Evolutionary conservation across 2,797 vertebrate species (phyloP).

Genomic region (Myripristis jacobus): DNA sequence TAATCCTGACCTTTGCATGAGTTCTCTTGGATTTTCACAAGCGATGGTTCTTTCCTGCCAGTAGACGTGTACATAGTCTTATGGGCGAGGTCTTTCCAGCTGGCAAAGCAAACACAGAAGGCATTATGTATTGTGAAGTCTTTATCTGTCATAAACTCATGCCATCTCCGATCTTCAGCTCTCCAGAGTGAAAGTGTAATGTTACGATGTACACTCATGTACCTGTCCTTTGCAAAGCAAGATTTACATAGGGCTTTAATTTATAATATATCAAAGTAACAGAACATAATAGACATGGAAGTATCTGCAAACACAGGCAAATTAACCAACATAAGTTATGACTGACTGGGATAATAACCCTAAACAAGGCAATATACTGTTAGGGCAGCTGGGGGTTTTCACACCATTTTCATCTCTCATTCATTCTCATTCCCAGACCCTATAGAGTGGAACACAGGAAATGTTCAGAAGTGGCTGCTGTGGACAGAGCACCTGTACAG

Average conservation of each 20-base stretch:
- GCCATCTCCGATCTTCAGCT: constrained; percentile 52
- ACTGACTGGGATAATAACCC: background rate
- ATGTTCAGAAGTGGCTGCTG: constrained; percentile 98
- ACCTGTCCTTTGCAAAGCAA: constrained; percentile 26
- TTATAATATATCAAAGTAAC: background rate
- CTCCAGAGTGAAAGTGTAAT: constrained; percentile 35
- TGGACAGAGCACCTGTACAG: constrained; percentile 98
- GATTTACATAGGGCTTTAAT: constrained; percentile 25
- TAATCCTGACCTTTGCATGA: constrained; percentile 81
- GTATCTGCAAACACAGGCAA: background rate
- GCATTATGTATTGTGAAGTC: constrained; percentile 48
- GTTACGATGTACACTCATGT: constrained; percentile 8
- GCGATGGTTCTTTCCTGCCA: constrained; percentile 66
- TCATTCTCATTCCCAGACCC: constrained; percentile 83
- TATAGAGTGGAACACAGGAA: constrained; percentile 90
- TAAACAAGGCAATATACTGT: background rate
- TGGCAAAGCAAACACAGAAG: constrained; percentile 72
- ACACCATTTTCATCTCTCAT: constrained; percentile 8
- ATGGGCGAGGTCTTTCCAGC: constrained; percentile 73
- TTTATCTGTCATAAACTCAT: constrained; percentile 63
- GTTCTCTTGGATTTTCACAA: constrained; percentile 63
- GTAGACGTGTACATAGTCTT: constrained; percentile 77
- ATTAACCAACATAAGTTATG: constrained; percentile 2
- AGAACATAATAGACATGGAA: constrained; percentile 5
- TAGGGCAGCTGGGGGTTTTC: constrained; percentile 42